These are phyloP conservation scores for Bradysia coprophila DNA, from an alignment of 1,140 invertebrate genomes.

Conservation along the genomic window DNA sequence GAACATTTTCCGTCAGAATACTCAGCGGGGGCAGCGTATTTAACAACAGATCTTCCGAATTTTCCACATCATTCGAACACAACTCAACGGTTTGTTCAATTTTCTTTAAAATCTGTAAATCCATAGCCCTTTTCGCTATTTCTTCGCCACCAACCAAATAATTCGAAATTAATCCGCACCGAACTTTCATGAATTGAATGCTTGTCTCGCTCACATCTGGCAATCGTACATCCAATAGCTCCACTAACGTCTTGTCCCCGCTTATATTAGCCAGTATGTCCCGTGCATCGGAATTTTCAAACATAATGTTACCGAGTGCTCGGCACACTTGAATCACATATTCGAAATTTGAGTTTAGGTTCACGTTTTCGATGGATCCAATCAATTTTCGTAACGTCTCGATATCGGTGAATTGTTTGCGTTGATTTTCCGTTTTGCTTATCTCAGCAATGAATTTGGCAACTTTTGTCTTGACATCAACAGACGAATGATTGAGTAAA, in stretches of 20 bases:
- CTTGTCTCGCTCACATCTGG: constrained; percentile 19
- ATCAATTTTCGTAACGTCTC: constrained; percentile 37
- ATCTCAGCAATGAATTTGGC: constrained; percentile 51
- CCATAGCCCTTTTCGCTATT: constrained; percentile 40
- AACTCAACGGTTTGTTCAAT: constrained; percentile 29
- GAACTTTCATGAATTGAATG: constrained; percentile 31
- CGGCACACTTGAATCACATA: constrained; percentile 50
- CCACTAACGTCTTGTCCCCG: constrained; percentile 33
- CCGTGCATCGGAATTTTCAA: constrained; percentile 57
- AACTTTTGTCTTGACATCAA: constrained; percentile 20
- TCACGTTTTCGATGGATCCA: constrained; percentile 21
- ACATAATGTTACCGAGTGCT: constrained; percentile 74
- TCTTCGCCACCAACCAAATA: constrained; percentile 55
- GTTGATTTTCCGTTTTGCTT: constrained; percentile 44
- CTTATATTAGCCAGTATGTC: constrained; percentile 37
- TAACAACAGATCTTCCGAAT: constrained; percentile 35
- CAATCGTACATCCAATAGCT: constrained; percentile 23
- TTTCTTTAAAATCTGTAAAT: constrained; percentile 43
- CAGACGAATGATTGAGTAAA: constrained; percentile 18
- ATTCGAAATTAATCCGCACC: constrained; percentile 58
- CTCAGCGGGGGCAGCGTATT: constrained; percentile 53
- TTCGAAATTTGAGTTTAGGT: constrained; percentile 14
- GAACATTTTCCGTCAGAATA: constrained; percentile 49
- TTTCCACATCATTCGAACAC: constrained; percentile 21
- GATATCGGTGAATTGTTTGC: constrained; percentile 38